Conservation (phyloP, 2,113 vertebrate genomes). For the Eulemur rufifrons region DNA sequence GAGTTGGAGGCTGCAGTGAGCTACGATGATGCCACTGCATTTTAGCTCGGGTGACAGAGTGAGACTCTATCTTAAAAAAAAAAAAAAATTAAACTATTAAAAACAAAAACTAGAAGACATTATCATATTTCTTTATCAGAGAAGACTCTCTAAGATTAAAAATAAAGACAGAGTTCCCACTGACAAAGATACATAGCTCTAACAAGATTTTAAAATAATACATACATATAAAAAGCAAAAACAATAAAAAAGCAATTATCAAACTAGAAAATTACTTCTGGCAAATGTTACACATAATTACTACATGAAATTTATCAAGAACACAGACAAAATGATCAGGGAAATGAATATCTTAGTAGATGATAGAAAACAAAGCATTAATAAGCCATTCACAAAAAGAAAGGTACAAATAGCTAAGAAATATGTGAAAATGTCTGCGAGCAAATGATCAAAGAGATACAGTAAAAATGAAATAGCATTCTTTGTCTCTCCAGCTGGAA, state of each 20-base stretch:
- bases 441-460: background rate
- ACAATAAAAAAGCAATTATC: background rate
- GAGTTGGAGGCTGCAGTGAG: too few species aligned
- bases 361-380: background rate
- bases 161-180: background rate
- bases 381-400: background rate
- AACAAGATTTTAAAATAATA: background rate
- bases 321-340: background rate
- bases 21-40: too few species aligned
- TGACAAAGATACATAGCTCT: background rate
- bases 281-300: background rate
- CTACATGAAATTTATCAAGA: background rate
- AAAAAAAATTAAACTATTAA: too few species aligned
- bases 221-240: background rate
- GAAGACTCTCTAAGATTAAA: background rate
- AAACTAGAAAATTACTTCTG: background rate
- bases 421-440: background rate
- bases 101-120: background rate
- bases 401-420: background rate
- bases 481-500: background rate
- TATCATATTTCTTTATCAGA: background rate
- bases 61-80: too few species aligned
- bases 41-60: too few species aligned
- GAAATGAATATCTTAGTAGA: background rate
- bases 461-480: slow-evolving; percentile 2